Evolutionary conservation across 2,113 vertebrate species (phyloP), one percentile per base, ranked within the genome.

Genomic region (Lagenorhynchus albirostris): DNA sequence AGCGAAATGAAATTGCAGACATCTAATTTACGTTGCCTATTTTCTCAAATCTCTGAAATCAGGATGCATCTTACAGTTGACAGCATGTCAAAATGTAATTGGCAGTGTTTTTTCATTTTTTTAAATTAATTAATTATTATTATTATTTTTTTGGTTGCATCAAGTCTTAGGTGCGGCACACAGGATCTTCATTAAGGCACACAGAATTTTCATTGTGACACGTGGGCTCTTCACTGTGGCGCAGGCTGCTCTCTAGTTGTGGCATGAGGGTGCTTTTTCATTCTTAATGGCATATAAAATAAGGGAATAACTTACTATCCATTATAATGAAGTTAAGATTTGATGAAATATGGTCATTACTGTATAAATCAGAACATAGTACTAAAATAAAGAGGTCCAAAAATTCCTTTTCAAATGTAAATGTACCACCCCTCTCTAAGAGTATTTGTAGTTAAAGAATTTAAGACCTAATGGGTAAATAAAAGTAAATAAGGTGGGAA

Each of bases 1-100:
- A 38, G 53, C 17, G n/a, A 38, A 83, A 29, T 62, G 60, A 84
- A 67, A 60, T 36, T 85, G 7, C 11, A 95, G 67, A 25, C 26
- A 93, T 73, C 33, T 31, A 21, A 15, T 89, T 87, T 63, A 68
- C 82, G 12, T 62, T 65, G 21, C 3, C 36, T 31, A 23, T 82
- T 85, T 89, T 68, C 47, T 93, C 68, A 94, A 47, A 74, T 65
- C 87, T 96, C 84, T 70, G 70, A 91, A 87, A 83, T 65, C 10
- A 41, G 18, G 29, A n/a, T 70, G 26, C 12, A 60, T 60, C 13
- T 94, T 87, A 83, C 13, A 80, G 83, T 23, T 80, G 65, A 95
- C 53, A 79, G 7, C 2, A 3, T 92, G 33, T 74, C 29, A 60
- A 89, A 92, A 88, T 71, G 9, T 81, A 84, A 65, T 31, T 55